Evolutionary conservation across 2,113 vertebrate genomes (phyloP), one percentile per base, ranked within the genome.

Genomic region (Sisor rabdophorus): DNA sequence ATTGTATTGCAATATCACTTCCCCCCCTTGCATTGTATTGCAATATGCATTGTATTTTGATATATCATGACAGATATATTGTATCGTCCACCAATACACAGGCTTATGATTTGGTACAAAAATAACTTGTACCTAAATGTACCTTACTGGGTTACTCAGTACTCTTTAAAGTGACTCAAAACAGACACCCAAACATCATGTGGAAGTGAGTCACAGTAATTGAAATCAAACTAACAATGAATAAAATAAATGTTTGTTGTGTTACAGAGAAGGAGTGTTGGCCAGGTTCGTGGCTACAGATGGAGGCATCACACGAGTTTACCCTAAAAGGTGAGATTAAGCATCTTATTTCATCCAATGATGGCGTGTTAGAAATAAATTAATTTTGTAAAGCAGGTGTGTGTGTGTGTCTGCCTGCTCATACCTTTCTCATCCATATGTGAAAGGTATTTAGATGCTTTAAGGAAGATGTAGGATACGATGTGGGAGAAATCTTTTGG

Each of bases 261-360:
- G 32, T 56, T 72, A 53, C 69, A 99, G 96, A 26, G 88, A 93
- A 53, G 96, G 95, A 84, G 92, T 96, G 69, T 88, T 92, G 79
- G 95, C 95, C 63, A 93, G 93, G 56, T 99, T 98, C 88, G 97
- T 98, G 65, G 94, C 94, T 80, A 99, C 97, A 36, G 97, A 98
- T 87, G 97, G 96, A 81, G 97, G 97, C 81, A 95, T 99, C 86
- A 99, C 97, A 73, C 93, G 97, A 90, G 92, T 99, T 74, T 97
- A 92, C 86, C 96, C 97, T 0, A 95, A 92, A 93, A 95, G 94
- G 97, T 99, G 93, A 88, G 83, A 30, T 24, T 11, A 50, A 47
- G 47, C 8, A 52, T 28, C 3, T 68, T 24, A n/a, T 67, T 17
- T 47, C 7, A 24, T 24, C 22, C 24, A 13, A 48, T 11, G 22